A percentile compares a stretch with the other conserved stretches of the same genome.
Conservation (phyloP, 2,113 vertebrate species). For the Neoarius graeffei region DNA sequence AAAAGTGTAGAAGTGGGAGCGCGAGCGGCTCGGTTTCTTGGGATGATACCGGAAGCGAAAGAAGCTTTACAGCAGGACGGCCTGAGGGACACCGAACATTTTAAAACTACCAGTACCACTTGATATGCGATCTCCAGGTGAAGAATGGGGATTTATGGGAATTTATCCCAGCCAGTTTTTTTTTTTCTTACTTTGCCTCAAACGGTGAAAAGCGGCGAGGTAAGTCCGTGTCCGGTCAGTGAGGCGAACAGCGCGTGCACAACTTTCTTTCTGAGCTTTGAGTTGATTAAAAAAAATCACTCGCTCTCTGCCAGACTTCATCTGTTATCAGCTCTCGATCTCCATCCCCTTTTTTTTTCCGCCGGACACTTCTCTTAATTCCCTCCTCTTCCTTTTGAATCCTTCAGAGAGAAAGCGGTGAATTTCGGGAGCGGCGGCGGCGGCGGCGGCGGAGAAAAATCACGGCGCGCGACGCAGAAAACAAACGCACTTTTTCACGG, state of each 20-base stretch:
- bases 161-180: slow-evolving; percentile 4
- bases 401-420: slow-evolving; percentile 13
- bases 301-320: slow-evolving; percentile 37
- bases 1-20: slow-evolving; percentile 60
- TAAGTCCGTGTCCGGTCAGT: slow-evolving; percentile 24
- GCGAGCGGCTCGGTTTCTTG: slow-evolving; percentile 60
- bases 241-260: not conserved
- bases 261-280: slow-evolving; percentile 15
- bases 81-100: slow-evolving; percentile 64
- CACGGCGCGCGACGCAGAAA: slow-evolving; percentile 30
- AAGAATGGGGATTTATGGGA: not conserved
- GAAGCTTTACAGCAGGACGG: slow-evolving; percentile 61
- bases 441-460: slow-evolving; percentile 50
- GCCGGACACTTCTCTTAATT: slow-evolving; percentile 27
- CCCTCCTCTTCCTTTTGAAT: slow-evolving; percentile 61
- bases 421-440: slow-evolving; percentile 47
- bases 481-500: slow-evolving; percentile 2
- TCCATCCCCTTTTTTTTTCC: slow-evolving; percentile 46
- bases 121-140: slow-evolving; percentile 3
- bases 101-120: slow-evolving; percentile 9
- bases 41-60: slow-evolving; percentile 72
- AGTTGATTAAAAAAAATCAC: not conserved
- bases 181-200: slow-evolving; percentile 30
- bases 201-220: slow-evolving; percentile 6
- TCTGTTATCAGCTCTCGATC: slow-evolving; percentile 48